These are phyloP conservation scores for Andricus quercusramuli DNA, from an alignment of 2,888 invertebrate species.

Conservation along the genomic window DNA sequence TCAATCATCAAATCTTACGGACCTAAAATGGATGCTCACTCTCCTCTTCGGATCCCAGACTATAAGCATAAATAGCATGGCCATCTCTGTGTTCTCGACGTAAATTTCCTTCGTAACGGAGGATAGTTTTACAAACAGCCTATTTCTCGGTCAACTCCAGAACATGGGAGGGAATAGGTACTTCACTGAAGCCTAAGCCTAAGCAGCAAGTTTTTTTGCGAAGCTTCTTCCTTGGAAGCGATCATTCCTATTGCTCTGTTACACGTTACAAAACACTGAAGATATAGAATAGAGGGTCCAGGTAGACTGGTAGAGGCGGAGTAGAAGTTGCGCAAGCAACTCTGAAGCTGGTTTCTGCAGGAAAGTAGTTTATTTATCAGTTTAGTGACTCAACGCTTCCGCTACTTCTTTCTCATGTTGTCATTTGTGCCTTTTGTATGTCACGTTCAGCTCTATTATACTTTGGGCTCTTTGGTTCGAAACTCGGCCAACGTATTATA, in stretches of 20 bases:
- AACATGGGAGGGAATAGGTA: conserved; percentile 27
- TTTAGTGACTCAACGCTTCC: conserved; percentile 53
- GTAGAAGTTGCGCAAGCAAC: conserved; percentile 60
- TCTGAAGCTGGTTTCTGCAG: conserved; percentile 56
- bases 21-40: too few relatives aligned
- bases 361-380: conserved; percentile 44
- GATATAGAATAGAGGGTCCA: conserved; percentile 44
- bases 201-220: conserved; percentile 21
- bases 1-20: too few relatives aligned
- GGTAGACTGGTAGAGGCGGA: conserved; percentile 50
- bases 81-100: conserved; percentile 1
- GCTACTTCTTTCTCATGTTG: background rate
- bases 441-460: background rate
- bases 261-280: conserved; percentile 60
- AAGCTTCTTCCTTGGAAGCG: conserved; percentile 48
- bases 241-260: conserved; percentile 50
- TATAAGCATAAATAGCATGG: background rate
- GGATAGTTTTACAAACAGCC: conserved; percentile 19
- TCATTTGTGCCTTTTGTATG: background rate
- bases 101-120: conserved; percentile 19
- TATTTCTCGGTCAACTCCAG: conserved; percentile 27
- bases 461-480: background rate
- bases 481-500: background rate
- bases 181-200: conserved; percentile 24
- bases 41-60: too few relatives aligned